A percentile compares a stretch with the other conserved stretches of the same genome.
phyloP scores from a whole-genome alignment of 2,888 invertebrate genomes.

The Corythucha ciliata region DNA sequence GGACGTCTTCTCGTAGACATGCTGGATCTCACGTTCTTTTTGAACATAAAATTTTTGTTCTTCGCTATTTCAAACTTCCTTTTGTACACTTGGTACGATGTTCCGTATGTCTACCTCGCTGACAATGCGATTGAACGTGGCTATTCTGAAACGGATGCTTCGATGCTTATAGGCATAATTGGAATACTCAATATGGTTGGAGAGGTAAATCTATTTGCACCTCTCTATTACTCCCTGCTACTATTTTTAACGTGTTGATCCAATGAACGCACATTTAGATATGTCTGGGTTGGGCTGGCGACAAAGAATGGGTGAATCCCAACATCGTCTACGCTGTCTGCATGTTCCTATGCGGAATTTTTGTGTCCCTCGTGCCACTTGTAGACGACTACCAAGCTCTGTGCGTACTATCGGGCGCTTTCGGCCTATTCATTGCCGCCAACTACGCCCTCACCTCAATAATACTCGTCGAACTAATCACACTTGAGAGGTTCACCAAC shows the following conservation, averaged over 20 bases:
- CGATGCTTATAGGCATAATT: slow-evolving; percentile 75
- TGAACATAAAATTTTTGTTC: slow-evolving; percentile 60
- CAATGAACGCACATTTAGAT: slow-evolving; percentile 47
- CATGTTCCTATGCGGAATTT: slow-evolving; percentile 62
- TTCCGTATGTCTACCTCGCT: slow-evolving; percentile 83
- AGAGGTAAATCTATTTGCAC: slow-evolving; percentile 54
- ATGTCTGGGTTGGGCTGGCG: slow-evolving; percentile 78
- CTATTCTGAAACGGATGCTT: slow-evolving; percentile 60
- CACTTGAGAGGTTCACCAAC: slow-evolving; percentile 81
- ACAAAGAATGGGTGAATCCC: slow-evolving; percentile 66
- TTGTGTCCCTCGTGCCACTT: slow-evolving; percentile 58
- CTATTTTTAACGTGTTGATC: neutral
- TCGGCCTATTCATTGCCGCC: slow-evolving; percentile 82
- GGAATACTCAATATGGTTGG: slow-evolving; percentile 82
- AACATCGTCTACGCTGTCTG: slow-evolving; percentile 71
- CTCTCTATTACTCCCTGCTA: slow-evolving; percentile 2
- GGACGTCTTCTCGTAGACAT: slow-evolving; percentile 68
- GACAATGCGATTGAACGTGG: slow-evolving; percentile 68
- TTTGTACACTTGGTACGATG: slow-evolving; percentile 86
- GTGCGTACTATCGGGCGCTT: slow-evolving; percentile 60
- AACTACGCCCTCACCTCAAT: slow-evolving; percentile 87
- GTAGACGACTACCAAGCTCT: slow-evolving; percentile 51
- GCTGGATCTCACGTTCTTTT: slow-evolving; percentile 71
- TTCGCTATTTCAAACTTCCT: slow-evolving; percentile 83
- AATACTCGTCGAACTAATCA: slow-evolving; percentile 79